These are phyloP conservation scores for Lota lota DNA, from an alignment of 2,113 vertebrate genomes.

Conservation along the genomic window DNA sequence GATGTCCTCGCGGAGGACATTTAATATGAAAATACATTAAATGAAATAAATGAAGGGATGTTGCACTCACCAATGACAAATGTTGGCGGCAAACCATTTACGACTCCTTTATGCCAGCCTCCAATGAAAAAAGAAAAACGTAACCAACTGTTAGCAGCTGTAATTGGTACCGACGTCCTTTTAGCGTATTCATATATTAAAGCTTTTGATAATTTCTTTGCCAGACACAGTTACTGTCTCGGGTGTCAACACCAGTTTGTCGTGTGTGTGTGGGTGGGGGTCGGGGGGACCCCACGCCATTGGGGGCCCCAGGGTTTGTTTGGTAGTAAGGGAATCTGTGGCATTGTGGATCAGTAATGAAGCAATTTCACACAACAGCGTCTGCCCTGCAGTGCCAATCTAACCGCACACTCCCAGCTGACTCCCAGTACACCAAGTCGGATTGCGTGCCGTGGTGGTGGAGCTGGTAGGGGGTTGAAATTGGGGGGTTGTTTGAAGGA, in stretches of 20 bases:
- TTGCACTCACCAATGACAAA: slow-evolving; percentile 43
- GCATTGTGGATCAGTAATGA: slow-evolving; percentile 50
- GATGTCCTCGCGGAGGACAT: slow-evolving; percentile 41
- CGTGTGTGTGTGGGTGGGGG: slow-evolving; percentile 17
- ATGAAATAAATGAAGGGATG: slow-evolving; percentile 3
- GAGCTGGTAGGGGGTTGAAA: not conserved
- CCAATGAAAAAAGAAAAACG: not conserved
- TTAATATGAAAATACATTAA: not conserved
- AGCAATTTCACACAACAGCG: slow-evolving; percentile 70
- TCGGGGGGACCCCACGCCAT: not conserved
- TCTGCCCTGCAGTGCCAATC: slow-evolving; percentile 62
- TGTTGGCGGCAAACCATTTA: not conserved
- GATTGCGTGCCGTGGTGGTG: slow-evolving; percentile 26
- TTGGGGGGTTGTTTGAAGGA: too few relatives aligned
- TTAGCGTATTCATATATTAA: slow-evolving; percentile 7
- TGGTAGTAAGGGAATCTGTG: slow-evolving; percentile 30
- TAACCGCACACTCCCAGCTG: slow-evolving; percentile 14
- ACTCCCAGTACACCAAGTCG: not conserved
- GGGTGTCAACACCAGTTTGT: too few relatives aligned
- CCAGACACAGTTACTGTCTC: not conserved
- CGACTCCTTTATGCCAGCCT: too few relatives aligned
- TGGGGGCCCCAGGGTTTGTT: not conserved
- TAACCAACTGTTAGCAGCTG: slow-evolving; percentile 33
- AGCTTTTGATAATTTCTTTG: not conserved
- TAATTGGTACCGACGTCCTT: slow-evolving; percentile 19